phyloP scores from a whole-genome alignment of 2,888 invertebrate genomes.

The Apamea sordens region DNA sequence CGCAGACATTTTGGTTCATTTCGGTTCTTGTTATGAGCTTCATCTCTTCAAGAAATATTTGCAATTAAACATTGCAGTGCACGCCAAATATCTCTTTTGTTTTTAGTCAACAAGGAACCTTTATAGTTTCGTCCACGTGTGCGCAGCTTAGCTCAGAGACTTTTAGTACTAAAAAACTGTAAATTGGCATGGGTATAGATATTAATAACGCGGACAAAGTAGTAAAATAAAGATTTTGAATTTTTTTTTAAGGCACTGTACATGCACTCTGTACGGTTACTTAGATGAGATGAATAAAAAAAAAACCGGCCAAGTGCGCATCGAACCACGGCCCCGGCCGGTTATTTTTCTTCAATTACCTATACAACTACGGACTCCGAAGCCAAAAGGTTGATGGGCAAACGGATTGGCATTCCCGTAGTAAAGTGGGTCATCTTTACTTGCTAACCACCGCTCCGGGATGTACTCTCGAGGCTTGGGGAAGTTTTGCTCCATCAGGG shows the following conservation, averaged over 20 bases:
- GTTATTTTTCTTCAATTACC: conserved; percentile 79
- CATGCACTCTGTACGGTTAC: too few species aligned
- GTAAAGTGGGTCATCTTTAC: conserved; percentile 79
- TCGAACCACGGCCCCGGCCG: not conserved
- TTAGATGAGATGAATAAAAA: not conserved
- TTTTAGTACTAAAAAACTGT: not conserved
- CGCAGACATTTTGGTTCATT: not conserved
- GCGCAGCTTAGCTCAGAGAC: not conserved
- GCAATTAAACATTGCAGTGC: not conserved
- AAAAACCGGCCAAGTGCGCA: not conserved
- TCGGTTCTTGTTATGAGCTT: not conserved
- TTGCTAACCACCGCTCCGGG: conserved; percentile 93
- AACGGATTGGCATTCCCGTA: conserved; percentile 90
- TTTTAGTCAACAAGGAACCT: not conserved
- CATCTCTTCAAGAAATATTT: not conserved
- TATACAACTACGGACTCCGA: conserved; percentile 92
- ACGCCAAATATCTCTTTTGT: not conserved
- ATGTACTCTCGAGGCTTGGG: conserved; percentile 91
- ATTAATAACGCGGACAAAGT: not conserved
- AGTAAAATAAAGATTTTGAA: not conserved
- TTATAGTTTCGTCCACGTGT: not conserved
- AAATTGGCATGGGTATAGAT: not conserved
- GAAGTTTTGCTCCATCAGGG: conserved; percentile 92
- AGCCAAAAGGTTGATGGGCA: conserved; percentile 92
- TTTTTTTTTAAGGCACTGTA: not conserved